phyloP scores from a whole-genome alignment of 2,113 vertebrate genomes.

The Aphyosemion australe region DNA sequence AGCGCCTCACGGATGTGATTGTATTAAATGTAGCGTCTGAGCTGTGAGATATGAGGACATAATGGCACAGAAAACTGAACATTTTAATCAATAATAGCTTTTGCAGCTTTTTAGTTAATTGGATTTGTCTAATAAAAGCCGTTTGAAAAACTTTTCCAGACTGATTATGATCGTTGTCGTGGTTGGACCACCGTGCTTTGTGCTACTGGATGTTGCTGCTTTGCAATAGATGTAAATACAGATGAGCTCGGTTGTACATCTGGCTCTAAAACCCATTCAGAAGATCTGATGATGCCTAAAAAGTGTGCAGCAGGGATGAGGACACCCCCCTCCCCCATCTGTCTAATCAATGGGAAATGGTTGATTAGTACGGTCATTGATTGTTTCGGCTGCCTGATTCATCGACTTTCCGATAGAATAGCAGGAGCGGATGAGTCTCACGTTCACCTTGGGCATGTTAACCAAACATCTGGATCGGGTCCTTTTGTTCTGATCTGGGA shows the following conservation, averaged over 20 bases:
- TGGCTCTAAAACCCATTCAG: conserved; percentile 40
- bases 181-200: conserved; percentile 23
- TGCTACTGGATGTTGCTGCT: not conserved
- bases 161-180: conserved; percentile 49
- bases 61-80: conserved; percentile 52
- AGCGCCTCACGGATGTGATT: conserved; percentile 27
- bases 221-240: conserved; percentile 33
- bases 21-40: conserved; percentile 30
- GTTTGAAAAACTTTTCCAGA: conserved; percentile 57
- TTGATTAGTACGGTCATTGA: conserved; percentile 80
- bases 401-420: conserved; percentile 62
- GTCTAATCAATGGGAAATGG: conserved; percentile 74
- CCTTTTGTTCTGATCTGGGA: conserved; percentile 4
- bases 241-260: conserved; percentile 29
- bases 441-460: conserved; percentile 67
- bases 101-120: conserved; percentile 76
- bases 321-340: conserved; percentile 25
- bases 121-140: conserved; percentile 58
- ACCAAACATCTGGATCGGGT: conserved; percentile 9
- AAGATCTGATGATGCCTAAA: not conserved
- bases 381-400: conserved; percentile 73
- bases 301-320: conserved; percentile 22
- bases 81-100: conserved; percentile 77
- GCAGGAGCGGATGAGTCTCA: conserved; percentile 49
- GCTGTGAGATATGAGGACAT: conserved; percentile 16